Evolutionary conservation across 2,888 invertebrate genomes (phyloP), one percentile per base, ranked within the genome.

Genomic region (Mythimna loreyi): DNA sequence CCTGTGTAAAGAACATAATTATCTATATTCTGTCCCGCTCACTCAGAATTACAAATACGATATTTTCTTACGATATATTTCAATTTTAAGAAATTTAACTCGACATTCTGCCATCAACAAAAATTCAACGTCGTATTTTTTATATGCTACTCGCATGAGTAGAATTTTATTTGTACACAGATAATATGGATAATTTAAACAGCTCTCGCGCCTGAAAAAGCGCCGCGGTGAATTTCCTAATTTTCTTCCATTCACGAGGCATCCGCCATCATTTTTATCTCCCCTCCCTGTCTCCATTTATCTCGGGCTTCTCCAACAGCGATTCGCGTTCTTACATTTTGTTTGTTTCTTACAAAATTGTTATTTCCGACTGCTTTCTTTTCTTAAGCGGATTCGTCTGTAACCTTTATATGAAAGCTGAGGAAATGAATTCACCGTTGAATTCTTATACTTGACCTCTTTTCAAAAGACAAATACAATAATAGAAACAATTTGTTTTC

Each of bases 231-330:
- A 93, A 94, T 93, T 93, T 92, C 91, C 93, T 95, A 94, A 95
- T 95, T 95, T 94, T 92, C 87, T 92, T 91, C 89, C 91, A 94
- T 95, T 94, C 93, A 92, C 91, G 86, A 85, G 88, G 92, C 93
- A 94, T 94, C 93, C 94, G 93, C 93, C 94, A 93, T 95, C 94
- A 94, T 94, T 94, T 94, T 95, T 94, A 94, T 95, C 94, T 94
- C 92, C 93, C 93, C 93, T 92, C 92, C 85, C 88, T 92, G 93
- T 92, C 91, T 91, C 90, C 92, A 92, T 95, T 94, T 95, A 95
- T 95, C 94, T 94, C 90, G 85, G 88, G 90, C 89, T 91, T 90
- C 90, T 92, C 86, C 87, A 90, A 90, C 92, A 91, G 89, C 89
- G 92, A 93, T 91, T 93, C 92, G 87, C 90, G 89, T 90, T 91